Base-by-base conservation (phyloP, 2,888 invertebrate genomes). In the Oxycera nigricornis region DNA sequence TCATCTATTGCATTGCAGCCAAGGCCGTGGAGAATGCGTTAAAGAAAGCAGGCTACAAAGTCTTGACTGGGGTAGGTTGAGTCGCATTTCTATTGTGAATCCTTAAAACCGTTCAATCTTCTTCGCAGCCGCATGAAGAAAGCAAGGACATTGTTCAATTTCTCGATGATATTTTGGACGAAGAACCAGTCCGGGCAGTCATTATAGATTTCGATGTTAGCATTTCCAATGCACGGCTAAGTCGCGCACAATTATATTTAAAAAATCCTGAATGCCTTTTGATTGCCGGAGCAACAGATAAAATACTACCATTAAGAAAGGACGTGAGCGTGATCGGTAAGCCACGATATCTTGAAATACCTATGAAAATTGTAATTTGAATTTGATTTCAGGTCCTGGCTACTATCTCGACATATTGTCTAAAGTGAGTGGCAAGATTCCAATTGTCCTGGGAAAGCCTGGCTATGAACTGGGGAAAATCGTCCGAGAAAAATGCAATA, bases 121-220 rank as follows among this genome's bases (percentile, higher is more conserved):
- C 22, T 30, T 2, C 31, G 2, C 39, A 68, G 68, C 68, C 68
- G 9, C 14, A 14, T 1, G 68, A 52, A 20, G 68, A 68, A 30
- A 26, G 52, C 30, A 50, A 46, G 20, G 50, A 68, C 14, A 26
- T 46, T 1, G 0, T 17, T 0, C 28, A 50, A 30, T 68, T 68
- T n/a, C 30, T 68, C 1, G 68, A 68, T 6, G 20, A 82, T 68
- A 79, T 84, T 7, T 82, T 81, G 20, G 79, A 75, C 17, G 78
- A 78, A 0, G 79, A 82, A 17, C 78, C 82, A 1, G 83, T 87
- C 0, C 84, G 86, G 73, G 88, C 88, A 0, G 87, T 89, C 1
- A 78, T 89, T 4, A 79, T 87, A 2, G 88, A 88, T 79, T 82
- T 86, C 31, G 87, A 88, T 75, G 79, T 86, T 0, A 86, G 86